Base-by-base conservation (phyloP, 2,888 invertebrate species). In the Unio pictorum region DNA sequence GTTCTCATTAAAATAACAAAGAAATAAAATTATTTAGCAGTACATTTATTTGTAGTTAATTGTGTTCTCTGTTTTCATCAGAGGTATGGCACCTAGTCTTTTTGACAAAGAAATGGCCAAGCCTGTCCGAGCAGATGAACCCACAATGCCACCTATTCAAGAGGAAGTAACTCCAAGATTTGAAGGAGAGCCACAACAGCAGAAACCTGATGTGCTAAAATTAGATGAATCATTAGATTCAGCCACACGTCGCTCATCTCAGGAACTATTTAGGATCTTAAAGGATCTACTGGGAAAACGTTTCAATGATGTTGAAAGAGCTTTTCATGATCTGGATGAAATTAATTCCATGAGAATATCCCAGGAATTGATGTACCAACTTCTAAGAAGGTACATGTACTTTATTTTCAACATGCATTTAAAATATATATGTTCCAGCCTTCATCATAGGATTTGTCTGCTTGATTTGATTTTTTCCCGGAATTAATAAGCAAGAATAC, bases 291-390 rank as follows among this genome's bases (percentile, higher is more conserved):
- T 89, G 71, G 82, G 77, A 59, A 78, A 75, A 55, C 68, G 80
- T 45, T 88, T 83, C 76, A 86, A 85, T 71, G 84, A 86, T 30
- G 83, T 89, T 3, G 88, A 90, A 71, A 75, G 80, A 23, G 74
- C 71, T 11, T 90, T 88, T 81, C 79, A 84, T 56, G 87, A 88
- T 34, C 65, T 89, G 62, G 89, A 90, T 71, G 88, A 86, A 69
- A 78, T 78, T n/a, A 90, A 89, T 74, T 85, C 86, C 1, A 79
- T 85, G 60, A 76, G 89, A 55, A 71, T 90, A 63, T 84, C 88
- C 26, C 89, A 89, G 69, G 90, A 90, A 74, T 84, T 82, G 76
- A 87, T 90, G 87, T 89, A 79, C 76, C 84, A 86, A 58, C 83
- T 89, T 4, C 76, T 89, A 11, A 85, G 81, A 73, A 82, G 79